A percentile compares a stretch with the other conserved stretches of the same genome.
These are phyloP conservation scores for Mus pahari DNA, from an alignment of 2,113 vertebrate species.

Conservation along the genomic window DNA sequence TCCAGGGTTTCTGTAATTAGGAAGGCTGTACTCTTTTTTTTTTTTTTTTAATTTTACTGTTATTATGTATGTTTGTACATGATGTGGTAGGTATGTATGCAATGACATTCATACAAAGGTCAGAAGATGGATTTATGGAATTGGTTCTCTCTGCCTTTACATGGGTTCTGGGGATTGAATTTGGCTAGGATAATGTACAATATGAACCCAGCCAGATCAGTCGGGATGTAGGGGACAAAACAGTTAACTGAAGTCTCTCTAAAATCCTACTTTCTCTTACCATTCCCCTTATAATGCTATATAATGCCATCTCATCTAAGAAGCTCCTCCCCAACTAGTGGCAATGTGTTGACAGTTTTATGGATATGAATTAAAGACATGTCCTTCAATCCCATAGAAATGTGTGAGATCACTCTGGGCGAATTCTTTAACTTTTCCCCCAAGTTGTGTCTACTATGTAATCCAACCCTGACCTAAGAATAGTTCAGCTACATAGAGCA, in stretches of 20 bases:
- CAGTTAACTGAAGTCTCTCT: background rate
- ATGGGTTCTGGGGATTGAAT: background rate
- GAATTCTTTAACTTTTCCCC: background rate
- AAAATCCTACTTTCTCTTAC: background rate
- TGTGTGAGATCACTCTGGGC: background rate
- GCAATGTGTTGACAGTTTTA: background rate
- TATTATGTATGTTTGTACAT: background rate
- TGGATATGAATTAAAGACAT: background rate
- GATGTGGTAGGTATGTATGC: too few relatives aligned
- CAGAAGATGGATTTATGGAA: background rate
- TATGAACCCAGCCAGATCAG: background rate
- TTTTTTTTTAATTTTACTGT: background rate
- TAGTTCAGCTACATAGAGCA: background rate
- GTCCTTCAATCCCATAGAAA: background rate
- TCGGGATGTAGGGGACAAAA: too few relatives aligned
- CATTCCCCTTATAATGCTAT: slow-evolving; percentile 9
- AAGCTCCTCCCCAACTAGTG: background rate
- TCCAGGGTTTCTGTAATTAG: background rate
- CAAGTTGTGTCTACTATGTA: background rate
- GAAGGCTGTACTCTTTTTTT: slow-evolving; percentile 1
- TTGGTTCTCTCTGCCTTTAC: background rate
- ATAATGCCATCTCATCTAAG: slow-evolving; percentile 14
- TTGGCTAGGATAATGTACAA: background rate
- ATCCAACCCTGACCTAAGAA: background rate
- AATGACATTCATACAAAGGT: too few relatives aligned